Conservation (phyloP, 2,888 invertebrate species). For the Falcaria lacertinaria region DNA sequence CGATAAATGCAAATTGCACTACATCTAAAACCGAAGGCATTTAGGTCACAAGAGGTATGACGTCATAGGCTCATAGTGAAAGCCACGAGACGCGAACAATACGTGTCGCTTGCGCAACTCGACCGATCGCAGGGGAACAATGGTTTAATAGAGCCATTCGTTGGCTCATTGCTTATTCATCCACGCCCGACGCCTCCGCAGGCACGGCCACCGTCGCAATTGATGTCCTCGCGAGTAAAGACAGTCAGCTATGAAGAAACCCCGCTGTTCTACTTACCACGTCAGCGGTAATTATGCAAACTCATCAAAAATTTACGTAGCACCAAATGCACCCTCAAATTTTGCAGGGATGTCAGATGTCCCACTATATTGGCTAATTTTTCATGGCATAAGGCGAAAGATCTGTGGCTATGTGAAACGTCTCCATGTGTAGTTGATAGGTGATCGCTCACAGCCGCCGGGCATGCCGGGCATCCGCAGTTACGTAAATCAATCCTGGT, state of each 20-base stretch:
- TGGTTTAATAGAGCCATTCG: constrained; percentile 77
- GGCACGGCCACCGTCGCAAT: constrained; percentile 53
- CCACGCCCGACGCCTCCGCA: constrained; percentile 75
- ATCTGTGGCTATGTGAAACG: too few species aligned
- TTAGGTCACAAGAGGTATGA: constrained; percentile 59
- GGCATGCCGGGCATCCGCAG: too few species aligned
- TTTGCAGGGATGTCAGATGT: too few species aligned
- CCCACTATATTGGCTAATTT: too few species aligned
- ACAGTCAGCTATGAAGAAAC: constrained; percentile 26
- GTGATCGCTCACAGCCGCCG: too few species aligned
- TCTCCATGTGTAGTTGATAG: too few species aligned
- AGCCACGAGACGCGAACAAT: constrained; percentile 68
- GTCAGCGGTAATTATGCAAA: too few species aligned
- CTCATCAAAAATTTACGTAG: too few species aligned
- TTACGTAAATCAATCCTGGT: too few species aligned
- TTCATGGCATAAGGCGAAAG: too few species aligned
- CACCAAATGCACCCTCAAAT: too few species aligned
- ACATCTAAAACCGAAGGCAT: constrained; percentile 59
- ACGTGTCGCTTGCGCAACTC: constrained; percentile 73
- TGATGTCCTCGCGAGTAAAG: constrained; percentile 57
- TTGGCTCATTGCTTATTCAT: constrained; percentile 77
- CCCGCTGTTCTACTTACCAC: constrained; percentile 5
- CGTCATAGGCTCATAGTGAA: constrained; percentile 63
- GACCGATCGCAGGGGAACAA: constrained; percentile 65
- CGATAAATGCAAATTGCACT: constrained; percentile 61